Base-by-base conservation (phyloP, 2,888 invertebrate genomes). In the Drosophila kanekoi region DNA sequence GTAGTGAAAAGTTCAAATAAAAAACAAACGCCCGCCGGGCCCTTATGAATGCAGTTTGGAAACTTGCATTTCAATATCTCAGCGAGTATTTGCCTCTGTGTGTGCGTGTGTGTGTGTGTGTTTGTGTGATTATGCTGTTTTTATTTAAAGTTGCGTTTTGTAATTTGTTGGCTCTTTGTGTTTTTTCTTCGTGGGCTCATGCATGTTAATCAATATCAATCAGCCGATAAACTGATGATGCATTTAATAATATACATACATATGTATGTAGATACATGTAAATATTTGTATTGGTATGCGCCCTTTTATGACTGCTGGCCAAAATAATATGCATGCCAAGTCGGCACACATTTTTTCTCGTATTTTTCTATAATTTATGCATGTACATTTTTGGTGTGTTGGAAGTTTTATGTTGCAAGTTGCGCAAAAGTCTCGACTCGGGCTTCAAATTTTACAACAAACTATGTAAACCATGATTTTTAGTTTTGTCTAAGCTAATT, bases 141-240 rank as follows among this genome's bases (percentile, higher is more conserved):
- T 65, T 67, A 35, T 65, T 74, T 67, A 45, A 68, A 65, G 68
- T 69, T 61, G 61, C 62, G 67, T 86, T 83, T 83, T 76, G 83
- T 77, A 82, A 86, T 73, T 80, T 80, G 79, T 77, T 64, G 64
- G 72, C 68, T 70, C 58, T 53, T 48, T 37, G 54, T 45, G 47
- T 60, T 61, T 61, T 58, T 18, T 43, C 33, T 43, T 59, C 37
- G 61, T 69, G 57, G 72, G 54, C 63, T 71, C 72, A 53, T 70
- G 78, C 72, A 82, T 85, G 72, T 81, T 85, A 87, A 87, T 85
- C 81, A 77, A 82, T 82, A 72, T 72, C 77, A 79, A 79, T 71
- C 79, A 81, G 76, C 43, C 52, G 63, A 58, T 68, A 63, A 61
- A 68, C 73, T 71, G 78, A 73, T 73, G 85, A 68, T 84, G 79